phyloP scores from a whole-genome alignment of 1,140 invertebrate genomes.

The Charaxes varanes region DNA sequence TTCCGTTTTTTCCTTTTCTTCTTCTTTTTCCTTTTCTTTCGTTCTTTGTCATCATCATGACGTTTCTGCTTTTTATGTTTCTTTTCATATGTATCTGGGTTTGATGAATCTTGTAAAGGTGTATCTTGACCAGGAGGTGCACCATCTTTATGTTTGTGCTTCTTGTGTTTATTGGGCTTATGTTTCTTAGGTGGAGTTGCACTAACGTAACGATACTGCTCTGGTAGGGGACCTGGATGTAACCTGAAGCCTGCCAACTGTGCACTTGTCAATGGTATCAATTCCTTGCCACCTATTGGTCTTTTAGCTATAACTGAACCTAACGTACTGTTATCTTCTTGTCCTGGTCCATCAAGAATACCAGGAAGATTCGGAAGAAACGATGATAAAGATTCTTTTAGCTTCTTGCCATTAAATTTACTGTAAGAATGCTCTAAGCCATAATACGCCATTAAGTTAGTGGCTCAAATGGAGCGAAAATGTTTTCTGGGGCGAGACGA shows the following conservation, averaged over 20 bases:
- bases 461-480: too few species aligned
- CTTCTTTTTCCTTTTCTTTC: conserved; percentile 96
- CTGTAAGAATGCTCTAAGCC: conserved; percentile 97
- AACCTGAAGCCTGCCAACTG: conserved; percentile 95
- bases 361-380: conserved; percentile 96
- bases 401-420: conserved; percentile 98
- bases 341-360: conserved; percentile 93
- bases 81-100: conserved; percentile 91
- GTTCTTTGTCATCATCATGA: conserved; percentile 94
- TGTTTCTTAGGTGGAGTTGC: conserved; percentile 94
- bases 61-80: conserved; percentile 97
- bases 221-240: conserved; percentile 95
- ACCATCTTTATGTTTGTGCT: conserved; percentile 93
- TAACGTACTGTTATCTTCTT: conserved; percentile 87
- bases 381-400: conserved; percentile 95
- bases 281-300: conserved; percentile 95
- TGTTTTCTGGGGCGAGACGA: too few species aligned
- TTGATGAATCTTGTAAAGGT: conserved; percentile 75
- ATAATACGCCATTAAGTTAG: conserved; percentile 97
- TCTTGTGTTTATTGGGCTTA: conserved; percentile 94
- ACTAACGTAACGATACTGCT: conserved; percentile 95
- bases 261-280: conserved; percentile 89
- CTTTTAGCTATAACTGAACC: conserved; percentile 97
- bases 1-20: conserved; percentile 96
- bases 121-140: conserved; percentile 83